Percentiles rank a stretch among this genome's conserved stretches.
Evolutionary conservation across 2,113 vertebrate species (phyloP).

Genomic region (Trichomycterus rosablanca): DNA sequence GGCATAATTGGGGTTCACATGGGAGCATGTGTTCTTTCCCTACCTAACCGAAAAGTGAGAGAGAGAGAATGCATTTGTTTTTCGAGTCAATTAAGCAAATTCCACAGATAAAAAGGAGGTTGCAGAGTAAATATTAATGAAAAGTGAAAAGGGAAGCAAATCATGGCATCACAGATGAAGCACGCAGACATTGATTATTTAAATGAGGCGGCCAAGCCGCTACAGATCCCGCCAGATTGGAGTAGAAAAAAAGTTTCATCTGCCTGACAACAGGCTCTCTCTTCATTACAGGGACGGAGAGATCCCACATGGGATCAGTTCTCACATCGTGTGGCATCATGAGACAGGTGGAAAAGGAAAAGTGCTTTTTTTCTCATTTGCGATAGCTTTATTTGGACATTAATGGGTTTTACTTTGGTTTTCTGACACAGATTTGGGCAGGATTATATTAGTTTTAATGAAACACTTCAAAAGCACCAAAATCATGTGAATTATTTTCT

Average conservation of each 20-base stretch:
- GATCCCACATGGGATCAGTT: neutral
- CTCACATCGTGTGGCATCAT: neutral
- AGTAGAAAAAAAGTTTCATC: constrained; percentile 12
- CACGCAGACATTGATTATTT: constrained; percentile 49
- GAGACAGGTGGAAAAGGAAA: neutral
- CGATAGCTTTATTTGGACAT: too few species aligned
- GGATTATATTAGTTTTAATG: too few species aligned
- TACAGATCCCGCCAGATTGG: constrained; percentile 36
- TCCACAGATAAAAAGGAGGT: constrained; percentile 10
- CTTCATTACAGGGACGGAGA: constrained; percentile 8
- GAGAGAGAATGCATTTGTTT: constrained; percentile 6
- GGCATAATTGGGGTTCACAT: constrained; percentile 30
- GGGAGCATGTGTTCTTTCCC: constrained; percentile 10
- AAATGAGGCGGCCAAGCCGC: constrained; percentile 40
- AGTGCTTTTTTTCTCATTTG: neutral
- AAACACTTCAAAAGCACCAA: too few species aligned
- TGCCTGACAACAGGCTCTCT: constrained; percentile 8
- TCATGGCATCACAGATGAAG: constrained; percentile 39
- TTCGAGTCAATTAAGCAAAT: constrained; percentile 34
- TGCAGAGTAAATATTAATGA: constrained; percentile 37
- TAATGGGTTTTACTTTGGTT: too few species aligned
- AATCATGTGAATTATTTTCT: too few species aligned
- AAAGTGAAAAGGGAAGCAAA: constrained; percentile 9
- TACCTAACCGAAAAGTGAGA: neutral
- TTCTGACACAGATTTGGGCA: too few species aligned